Evolutionary conservation across 1,140 invertebrate genomes (phyloP).

Genomic region (Drosophila hydei): DNA sequence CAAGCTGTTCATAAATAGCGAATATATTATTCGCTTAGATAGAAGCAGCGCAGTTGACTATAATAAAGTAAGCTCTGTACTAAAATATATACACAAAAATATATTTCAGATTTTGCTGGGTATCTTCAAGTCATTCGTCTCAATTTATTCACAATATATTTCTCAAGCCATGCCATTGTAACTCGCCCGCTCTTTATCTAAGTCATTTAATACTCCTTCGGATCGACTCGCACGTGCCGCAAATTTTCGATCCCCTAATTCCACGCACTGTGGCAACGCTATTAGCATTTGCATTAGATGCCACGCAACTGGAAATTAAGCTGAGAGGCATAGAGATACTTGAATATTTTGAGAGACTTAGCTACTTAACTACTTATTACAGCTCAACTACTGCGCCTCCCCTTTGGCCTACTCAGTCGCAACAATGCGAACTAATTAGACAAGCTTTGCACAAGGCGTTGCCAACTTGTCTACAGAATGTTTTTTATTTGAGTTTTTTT

Average conservation of each 20-base stretch:
- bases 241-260: neutral
- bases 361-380: constrained; percentile 8
- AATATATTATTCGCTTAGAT: neutral
- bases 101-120: too few species aligned
- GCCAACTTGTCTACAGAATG: constrained; percentile 16
- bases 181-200: neutral
- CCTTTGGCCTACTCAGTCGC: neutral
- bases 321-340: constrained; percentile 2
- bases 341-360: neutral
- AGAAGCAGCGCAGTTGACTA: too few species aligned
- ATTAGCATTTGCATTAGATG: constrained; percentile 21
- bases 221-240: constrained; percentile 8
- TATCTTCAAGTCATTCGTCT: too few species aligned
- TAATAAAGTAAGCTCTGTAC: too few species aligned
- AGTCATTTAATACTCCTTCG: neutral
- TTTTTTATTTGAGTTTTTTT: constrained; percentile 11
- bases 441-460: constrained; percentile 10
- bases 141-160: neutral
- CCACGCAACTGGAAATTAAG: constrained; percentile 34
- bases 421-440: constrained; percentile 47
- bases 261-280: constrained; percentile 33
- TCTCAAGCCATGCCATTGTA: neutral
- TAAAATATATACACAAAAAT: too few species aligned
- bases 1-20: neutral
- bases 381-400: neutral